Evolutionary conservation across 2,888 invertebrate species (phyloP).

Genomic region (Neoitamus cyanurus): DNA sequence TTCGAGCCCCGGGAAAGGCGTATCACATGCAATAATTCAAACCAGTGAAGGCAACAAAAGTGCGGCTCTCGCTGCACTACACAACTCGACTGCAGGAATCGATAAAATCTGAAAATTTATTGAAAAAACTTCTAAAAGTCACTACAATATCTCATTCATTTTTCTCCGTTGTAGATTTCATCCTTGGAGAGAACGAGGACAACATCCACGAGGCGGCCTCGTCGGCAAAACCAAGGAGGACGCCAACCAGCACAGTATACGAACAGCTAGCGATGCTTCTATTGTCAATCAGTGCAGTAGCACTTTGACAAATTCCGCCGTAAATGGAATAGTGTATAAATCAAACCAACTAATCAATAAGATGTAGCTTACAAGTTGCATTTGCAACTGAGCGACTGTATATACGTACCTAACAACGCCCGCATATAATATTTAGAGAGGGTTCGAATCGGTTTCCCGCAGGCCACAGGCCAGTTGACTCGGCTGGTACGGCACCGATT

Average conservation of each 20-base stretch:
- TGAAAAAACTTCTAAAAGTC: slow-evolving; percentile 13
- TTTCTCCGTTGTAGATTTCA: slow-evolving; percentile 55
- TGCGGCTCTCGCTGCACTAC: background rate
- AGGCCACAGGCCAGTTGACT: background rate
- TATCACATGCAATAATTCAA: slow-evolving; percentile 34
- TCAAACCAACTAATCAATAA: slow-evolving; percentile 40
- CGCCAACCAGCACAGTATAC: background rate
- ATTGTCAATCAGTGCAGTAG: slow-evolving; percentile 7
- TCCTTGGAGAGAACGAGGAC: slow-evolving; percentile 57
- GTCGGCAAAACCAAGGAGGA: slow-evolving; percentile 52
- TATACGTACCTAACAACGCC: background rate
- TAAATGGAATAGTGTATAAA: slow-evolving; percentile 43
- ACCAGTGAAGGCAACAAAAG: slow-evolving; percentile 1
- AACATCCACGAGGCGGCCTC: slow-evolving; percentile 56
- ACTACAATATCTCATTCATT: slow-evolving; percentile 40
- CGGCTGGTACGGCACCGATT: background rate
- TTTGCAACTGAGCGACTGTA: slow-evolving; percentile 7
- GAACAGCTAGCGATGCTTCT: slow-evolving; percentile 25
- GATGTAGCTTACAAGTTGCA: slow-evolving; percentile 36
- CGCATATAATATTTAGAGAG: background rate
- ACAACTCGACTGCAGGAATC: slow-evolving; percentile 20
- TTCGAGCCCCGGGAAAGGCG: background rate
- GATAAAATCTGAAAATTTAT: slow-evolving; percentile 43
- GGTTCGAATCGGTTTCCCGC: slow-evolving; percentile 26
- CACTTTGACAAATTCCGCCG: slow-evolving; percentile 47